These are phyloP conservation scores for Hirtodrosophila cameraria DNA, from an alignment of 2,888 invertebrate species.

Conservation along the genomic window DNA sequence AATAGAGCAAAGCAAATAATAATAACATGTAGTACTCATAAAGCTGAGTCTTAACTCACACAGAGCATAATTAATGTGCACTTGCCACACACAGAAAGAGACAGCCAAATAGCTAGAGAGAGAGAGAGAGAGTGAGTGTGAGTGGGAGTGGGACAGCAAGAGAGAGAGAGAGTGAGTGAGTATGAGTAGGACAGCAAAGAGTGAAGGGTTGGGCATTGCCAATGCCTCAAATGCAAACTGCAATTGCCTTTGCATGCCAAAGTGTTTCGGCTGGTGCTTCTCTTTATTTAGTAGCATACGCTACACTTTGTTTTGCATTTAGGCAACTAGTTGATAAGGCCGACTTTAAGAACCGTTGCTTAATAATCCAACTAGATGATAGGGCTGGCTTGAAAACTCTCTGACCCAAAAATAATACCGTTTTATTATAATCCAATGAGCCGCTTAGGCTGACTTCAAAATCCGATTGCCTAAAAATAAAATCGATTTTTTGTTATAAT, in stretches of 20 bases:
- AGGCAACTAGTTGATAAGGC: background rate
- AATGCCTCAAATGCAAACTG: constrained; percentile 39
- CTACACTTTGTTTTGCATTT: background rate
- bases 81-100: constrained; percentile 14
- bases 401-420: too few relatives aligned
- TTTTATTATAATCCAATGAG: too few relatives aligned
- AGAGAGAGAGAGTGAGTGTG: background rate
- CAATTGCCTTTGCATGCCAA: constrained; percentile 56
- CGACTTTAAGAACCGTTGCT: too few relatives aligned
- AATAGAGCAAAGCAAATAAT: constrained; percentile 66
- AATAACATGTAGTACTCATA: constrained; percentile 41
- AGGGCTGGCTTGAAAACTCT: too few relatives aligned
- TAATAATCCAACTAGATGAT: too few relatives aligned
- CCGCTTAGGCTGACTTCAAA: too few relatives aligned
- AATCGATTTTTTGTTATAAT: too few relatives aligned
- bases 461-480: too few relatives aligned
- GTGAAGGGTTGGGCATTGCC: constrained; percentile 1
- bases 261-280: constrained; percentile 29
- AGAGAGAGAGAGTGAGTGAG: background rate
- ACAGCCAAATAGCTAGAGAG: too few relatives aligned
- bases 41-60: constrained; percentile 29
- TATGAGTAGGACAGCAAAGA: background rate
- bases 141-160: background rate
- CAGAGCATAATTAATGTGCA: constrained; percentile 63
- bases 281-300: constrained; percentile 16